Conservation (phyloP, 2,888 invertebrate species). For the Perithous albicinctus region DNA sequence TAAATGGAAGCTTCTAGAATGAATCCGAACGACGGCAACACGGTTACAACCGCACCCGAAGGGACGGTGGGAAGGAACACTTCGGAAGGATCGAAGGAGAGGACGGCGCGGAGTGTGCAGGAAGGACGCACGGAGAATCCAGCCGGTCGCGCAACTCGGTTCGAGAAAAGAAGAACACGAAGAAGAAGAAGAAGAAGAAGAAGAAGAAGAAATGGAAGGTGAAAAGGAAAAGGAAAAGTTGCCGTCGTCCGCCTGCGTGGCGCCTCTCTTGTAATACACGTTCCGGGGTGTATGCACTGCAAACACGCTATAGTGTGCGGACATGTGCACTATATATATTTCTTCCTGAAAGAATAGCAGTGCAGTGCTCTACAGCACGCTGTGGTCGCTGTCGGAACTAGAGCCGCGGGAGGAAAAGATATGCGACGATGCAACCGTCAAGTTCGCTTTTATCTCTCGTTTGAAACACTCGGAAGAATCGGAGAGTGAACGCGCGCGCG, state of each 20-base stretch:
- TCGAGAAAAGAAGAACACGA: slow-evolving; percentile 28
- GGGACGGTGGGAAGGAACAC: slow-evolving; percentile 30
- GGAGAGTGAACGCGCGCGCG: background rate
- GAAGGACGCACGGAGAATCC: slow-evolving; percentile 39
- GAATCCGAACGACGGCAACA: slow-evolving; percentile 61
- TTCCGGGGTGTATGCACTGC: slow-evolving; percentile 54
- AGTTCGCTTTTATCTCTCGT: background rate
- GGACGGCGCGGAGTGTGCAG: slow-evolving; percentile 7
- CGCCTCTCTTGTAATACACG: slow-evolving; percentile 57
- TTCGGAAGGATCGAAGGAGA: slow-evolving; percentile 48
- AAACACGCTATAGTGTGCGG: slow-evolving; percentile 16
- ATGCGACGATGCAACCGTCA: background rate
- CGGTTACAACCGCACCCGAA: background rate
- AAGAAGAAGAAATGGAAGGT: slow-evolving; percentile 57
- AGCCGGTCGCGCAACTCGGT: slow-evolving; percentile 1
- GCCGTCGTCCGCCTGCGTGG: slow-evolving; percentile 55
- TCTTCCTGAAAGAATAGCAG: background rate
- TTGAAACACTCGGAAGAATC: background rate
- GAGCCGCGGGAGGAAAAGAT: background rate
- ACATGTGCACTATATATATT: background rate
- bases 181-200: slow-evolving; percentile 54
- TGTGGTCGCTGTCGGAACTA: background rate
- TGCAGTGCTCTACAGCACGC: background rate
- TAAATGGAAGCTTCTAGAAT: slow-evolving; percentile 67
- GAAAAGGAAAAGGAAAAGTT: slow-evolving; percentile 59